phyloP scores from a whole-genome alignment of 2,113 vertebrate species.

The Tragelaphus buxtoni region DNA sequence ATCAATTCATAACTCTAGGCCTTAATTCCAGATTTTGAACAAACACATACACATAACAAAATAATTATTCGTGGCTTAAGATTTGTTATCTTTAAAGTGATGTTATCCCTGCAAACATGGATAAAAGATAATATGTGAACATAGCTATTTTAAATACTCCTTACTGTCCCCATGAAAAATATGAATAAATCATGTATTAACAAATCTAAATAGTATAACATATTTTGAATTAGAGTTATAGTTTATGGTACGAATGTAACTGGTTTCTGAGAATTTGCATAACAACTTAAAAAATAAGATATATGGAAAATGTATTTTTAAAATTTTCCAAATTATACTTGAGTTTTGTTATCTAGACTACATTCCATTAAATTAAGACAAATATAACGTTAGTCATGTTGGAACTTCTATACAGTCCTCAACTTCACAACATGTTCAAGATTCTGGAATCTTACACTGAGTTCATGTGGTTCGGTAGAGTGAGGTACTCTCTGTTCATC shows the following conservation, averaged over 20 bases:
- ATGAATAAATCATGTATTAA: background rate
- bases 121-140: background rate
- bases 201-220: background rate
- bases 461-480: rapidly evolving
- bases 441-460: background rate
- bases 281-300: background rate
- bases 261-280: background rate
- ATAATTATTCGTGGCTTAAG: background rate
- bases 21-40: background rate
- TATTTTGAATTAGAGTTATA: slow-evolving; percentile 15
- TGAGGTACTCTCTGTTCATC: rapidly evolving
- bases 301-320: background rate
- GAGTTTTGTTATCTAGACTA: background rate
- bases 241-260: background rate
- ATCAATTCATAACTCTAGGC: background rate
- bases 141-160: background rate
- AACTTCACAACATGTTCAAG: background rate
- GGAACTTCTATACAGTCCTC: background rate
- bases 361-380: background rate
- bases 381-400: background rate
- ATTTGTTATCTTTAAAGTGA: background rate
- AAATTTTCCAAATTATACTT: background rate
- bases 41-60: background rate
- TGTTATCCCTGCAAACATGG: background rate
- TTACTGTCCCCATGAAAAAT: background rate